Evolutionary conservation across 37 sponge, comb jelly and placozoan species (phyloP), one percentile per base, ranked within the genome.

Genomic region (Beroe ovata): DNA sequence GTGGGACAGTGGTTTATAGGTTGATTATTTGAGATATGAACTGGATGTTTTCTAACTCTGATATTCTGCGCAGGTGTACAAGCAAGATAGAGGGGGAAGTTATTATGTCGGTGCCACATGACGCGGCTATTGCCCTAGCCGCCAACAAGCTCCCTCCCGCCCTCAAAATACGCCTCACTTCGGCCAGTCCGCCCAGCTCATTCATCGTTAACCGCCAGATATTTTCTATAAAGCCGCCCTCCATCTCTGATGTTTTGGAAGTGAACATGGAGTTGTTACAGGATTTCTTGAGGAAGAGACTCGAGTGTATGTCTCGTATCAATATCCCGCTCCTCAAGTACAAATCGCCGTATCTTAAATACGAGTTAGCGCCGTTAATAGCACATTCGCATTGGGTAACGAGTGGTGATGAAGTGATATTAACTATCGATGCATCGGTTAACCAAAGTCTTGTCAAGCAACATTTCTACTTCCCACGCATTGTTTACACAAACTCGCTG

Each of bases 161-260:
- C 36, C 69, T 66, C 33, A 66, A 66, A 16, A 66, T 66, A 4
- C 69, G 69, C 36, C 69, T 66, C 36, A 30, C 30, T 18, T 26
- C 69, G 36, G 14, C 69, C 18, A 66, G 36, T 30, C 25, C 69
- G 18, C 69, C 69, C 69, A 66, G 30, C 69, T 66, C 69, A 14
- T 66, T 66, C 36, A 66, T 66, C 69, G 69, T 66, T 26, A 66
- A 66, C 30, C 69, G 69, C 16, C 69, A 66, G 69, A 66, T 66
- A 26, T 66, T 66, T 30, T 66, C 69, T 37, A 66, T 66, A 34
- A 66, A 66, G 16, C 69, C 69, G 18, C 69, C 69, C 36, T 66
- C 69, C 16, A 66, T 66, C 29, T 66, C 30, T 18, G 69, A 66
- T 32, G 36, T 66, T 18, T 32, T 66, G 69, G 69, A 66, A 16